Conservation (phyloP, 1,140 invertebrate genomes). For the Drosophila equinoxialis region DNA sequence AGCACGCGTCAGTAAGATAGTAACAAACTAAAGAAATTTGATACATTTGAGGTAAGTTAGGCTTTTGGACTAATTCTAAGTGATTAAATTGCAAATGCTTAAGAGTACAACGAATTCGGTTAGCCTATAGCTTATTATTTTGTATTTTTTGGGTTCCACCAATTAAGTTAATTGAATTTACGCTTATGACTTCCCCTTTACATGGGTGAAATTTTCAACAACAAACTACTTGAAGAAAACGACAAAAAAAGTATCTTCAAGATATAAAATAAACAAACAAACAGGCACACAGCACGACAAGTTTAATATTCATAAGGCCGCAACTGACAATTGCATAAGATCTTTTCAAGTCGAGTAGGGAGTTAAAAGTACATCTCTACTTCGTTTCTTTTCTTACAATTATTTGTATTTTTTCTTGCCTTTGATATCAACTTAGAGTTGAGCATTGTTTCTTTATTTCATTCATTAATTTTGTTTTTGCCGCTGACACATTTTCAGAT, state of each 20-base stretch:
- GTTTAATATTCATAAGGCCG: constrained; percentile 5
- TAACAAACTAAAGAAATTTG: no score
- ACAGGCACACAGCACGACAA: constrained; percentile 2
- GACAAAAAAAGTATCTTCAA: background rate
- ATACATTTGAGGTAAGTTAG: no score
- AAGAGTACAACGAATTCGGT: background rate
- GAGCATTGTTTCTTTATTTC: constrained; percentile 20
- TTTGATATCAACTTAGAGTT: constrained; percentile 8
- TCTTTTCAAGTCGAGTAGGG: background rate
- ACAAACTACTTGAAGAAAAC: constrained; percentile 6
- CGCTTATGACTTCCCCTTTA: background rate
- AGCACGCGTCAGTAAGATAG: no score
- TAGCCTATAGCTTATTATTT: background rate
- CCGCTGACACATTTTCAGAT: constrained; percentile 49
- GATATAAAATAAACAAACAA: constrained; percentile 11
- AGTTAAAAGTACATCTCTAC: background rate
- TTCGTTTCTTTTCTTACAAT: background rate
- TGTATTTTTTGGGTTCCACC: background rate
- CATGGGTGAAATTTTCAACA: constrained; percentile 7
- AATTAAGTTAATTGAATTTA: constrained; percentile 13
- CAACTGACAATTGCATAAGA: constrained; percentile 4
- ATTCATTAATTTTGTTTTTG: constrained; percentile 12
- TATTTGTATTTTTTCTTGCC: background rate
- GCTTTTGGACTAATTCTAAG: no score
- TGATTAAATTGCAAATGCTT: background rate